Evolutionary conservation across 2,888 invertebrate genomes (phyloP).

Genomic region (Zygothrica quintamaculata): DNA sequence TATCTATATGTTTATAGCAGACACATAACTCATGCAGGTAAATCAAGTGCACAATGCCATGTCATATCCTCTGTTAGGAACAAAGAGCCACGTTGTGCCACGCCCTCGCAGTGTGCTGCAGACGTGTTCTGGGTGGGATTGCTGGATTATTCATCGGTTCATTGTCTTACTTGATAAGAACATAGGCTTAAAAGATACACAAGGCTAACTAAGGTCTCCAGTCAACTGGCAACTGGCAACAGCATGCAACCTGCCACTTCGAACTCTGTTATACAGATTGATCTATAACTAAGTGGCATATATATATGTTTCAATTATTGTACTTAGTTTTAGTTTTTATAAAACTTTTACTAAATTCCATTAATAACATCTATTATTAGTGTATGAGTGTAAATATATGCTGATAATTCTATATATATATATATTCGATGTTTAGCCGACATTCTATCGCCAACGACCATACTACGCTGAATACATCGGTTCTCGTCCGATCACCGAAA

Average conservation of each 20-base stretch:
- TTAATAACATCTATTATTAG: too few species aligned
- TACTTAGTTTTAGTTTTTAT: too few species aligned
- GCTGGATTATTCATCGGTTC: too few species aligned
- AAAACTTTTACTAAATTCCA: too few species aligned
- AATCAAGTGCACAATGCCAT: conserved; percentile 14
- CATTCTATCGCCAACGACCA: conserved; percentile 19
- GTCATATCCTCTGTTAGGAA: conserved; percentile 23
- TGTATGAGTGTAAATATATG: too few species aligned
- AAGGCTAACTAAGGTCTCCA: too few species aligned
- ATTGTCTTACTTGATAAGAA: conserved; percentile 9
- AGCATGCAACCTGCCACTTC: too few species aligned
- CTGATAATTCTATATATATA: not conserved
- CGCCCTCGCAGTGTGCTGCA: not conserved
- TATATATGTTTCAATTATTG: too few species aligned
- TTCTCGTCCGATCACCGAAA: conserved; percentile 33
- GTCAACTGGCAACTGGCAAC: too few species aligned
- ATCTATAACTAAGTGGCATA: too few species aligned
- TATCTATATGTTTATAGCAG: not conserved
- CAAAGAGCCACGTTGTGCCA: conserved; percentile 24
- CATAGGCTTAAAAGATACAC: not conserved
- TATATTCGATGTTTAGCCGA: not conserved
- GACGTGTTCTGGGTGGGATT: conserved; percentile 18
- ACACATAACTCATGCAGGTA: conserved; percentile 12
- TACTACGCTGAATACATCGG: conserved; percentile 23
- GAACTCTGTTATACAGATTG: too few species aligned